These are phyloP conservation scores for Danio rerio DNA, from an alignment of 2,113 vertebrate species.

Conservation along the genomic window DNA sequence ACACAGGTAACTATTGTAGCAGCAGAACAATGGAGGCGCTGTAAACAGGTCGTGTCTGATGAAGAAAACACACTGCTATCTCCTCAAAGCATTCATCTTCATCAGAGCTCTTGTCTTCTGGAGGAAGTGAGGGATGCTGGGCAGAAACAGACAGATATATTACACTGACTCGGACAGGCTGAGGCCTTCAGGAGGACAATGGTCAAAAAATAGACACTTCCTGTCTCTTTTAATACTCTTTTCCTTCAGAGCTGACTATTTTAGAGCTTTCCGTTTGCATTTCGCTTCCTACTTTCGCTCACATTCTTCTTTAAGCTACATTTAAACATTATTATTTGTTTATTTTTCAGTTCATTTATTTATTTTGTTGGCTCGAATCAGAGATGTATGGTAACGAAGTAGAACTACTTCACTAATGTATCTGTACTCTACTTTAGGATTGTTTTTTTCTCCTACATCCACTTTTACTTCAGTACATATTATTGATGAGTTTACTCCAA, in stretches of 20 bases:
- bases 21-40: slow-evolving; percentile 10
- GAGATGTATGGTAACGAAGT: no score
- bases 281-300: background rate
- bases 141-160: background rate
- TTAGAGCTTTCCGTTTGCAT: background rate
- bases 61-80: slow-evolving; percentile 12
- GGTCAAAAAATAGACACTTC: slow-evolving; percentile 29
- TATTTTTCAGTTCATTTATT: background rate
- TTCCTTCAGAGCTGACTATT: slow-evolving; percentile 6
- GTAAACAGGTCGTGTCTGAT: background rate
- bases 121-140: background rate
- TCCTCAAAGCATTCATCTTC: slow-evolving; percentile 3
- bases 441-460: no score
- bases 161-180: background rate
- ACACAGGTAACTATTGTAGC: slow-evolving; percentile 16
- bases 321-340: background rate
- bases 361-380: background rate
- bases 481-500: no score
- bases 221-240: background rate
- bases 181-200: slow-evolving; percentile 10
- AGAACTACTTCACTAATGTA: no score
- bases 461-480: no score
- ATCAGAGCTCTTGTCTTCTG: slow-evolving; percentile 13
- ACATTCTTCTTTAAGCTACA: background rate
- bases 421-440: no score